Conservation (phyloP, 2,888 invertebrate species). For the Polydesmus complanatus region DNA sequence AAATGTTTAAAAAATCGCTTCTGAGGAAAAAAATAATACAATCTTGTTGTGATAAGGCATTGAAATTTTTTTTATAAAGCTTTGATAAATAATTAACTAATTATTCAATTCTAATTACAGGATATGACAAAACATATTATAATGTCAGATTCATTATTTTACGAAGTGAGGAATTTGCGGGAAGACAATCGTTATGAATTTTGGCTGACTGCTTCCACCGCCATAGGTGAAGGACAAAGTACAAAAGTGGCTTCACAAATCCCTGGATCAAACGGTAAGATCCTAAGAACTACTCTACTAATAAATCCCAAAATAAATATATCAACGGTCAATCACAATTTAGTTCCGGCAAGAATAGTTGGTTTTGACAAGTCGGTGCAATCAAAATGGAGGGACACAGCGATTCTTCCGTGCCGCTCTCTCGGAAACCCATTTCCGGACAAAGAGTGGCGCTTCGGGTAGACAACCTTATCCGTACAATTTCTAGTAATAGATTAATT, state of each 20-base stretch:
- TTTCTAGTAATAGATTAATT: not conserved
- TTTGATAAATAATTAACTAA: no score
- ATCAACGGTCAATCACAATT: no score
- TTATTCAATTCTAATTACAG: slow-evolving; percentile 8
- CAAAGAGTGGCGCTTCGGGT: slow-evolving; percentile 17
- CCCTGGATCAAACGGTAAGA: slow-evolving; percentile 27
- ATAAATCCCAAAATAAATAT: no score
- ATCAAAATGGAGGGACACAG: slow-evolving; percentile 16
- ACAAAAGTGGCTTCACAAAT: slow-evolving; percentile 26
- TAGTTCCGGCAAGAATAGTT: slow-evolving; percentile 18
- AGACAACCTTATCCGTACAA: slow-evolving; percentile 7
- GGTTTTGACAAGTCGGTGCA: slow-evolving; percentile 14
- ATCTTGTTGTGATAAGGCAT: no score
- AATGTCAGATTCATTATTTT: slow-evolving; percentile 19
- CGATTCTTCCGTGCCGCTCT: slow-evolving; percentile 14
- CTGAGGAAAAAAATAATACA: no score
- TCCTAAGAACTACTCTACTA: no score
- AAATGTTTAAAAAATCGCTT: no score
- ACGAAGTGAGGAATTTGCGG: slow-evolving; percentile 23
- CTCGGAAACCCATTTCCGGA: slow-evolving; percentile 17
- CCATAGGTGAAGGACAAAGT: slow-evolving; percentile 28
- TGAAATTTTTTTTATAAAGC: no score
- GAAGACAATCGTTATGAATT: slow-evolving; percentile 27
- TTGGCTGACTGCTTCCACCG: slow-evolving; percentile 28
- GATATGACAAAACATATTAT: slow-evolving; percentile 17